These are phyloP conservation scores for Platycercus adscitus DNA, from an alignment of 2,113 vertebrate species.

Conservation along the genomic window DNA sequence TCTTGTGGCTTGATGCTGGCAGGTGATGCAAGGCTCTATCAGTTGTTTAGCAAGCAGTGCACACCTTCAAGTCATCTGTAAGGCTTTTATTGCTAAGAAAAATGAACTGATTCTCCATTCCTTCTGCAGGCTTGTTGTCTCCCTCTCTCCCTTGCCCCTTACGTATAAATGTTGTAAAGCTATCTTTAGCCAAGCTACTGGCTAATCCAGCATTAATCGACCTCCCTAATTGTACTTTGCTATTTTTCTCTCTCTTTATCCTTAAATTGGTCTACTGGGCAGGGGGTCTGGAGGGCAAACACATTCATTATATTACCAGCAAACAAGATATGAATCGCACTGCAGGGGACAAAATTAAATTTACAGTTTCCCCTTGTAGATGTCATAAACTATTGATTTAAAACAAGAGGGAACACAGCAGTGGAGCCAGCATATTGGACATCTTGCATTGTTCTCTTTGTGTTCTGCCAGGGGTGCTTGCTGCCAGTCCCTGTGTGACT, in stretches of 20 bases:
- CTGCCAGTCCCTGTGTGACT: background rate
- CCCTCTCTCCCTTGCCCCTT: background rate
- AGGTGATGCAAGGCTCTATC: background rate
- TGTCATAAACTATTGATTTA: slow-evolving; percentile 85
- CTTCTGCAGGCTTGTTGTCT: slow-evolving; percentile 2
- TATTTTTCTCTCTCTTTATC: slow-evolving; percentile 77
- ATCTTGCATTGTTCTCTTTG: background rate
- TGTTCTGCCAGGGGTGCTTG: background rate
- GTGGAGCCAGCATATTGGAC: slow-evolving; percentile 26
- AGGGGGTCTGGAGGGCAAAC: slow-evolving; percentile 77
- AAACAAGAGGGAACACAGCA: slow-evolving; percentile 67
- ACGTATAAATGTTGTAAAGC: slow-evolving; percentile 11
- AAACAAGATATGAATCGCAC: slow-evolving; percentile 78
- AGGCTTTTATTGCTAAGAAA: slow-evolving; percentile 18
- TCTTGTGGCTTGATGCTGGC: background rate
- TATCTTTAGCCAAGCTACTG: slow-evolving; percentile 62
- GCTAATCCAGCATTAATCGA: slow-evolving; percentile 75
- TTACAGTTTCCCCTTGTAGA: slow-evolving; percentile 80
- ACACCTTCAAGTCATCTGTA: background rate
- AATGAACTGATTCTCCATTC: slow-evolving; percentile 1
- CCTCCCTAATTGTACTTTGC: slow-evolving; percentile 71
- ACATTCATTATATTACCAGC: slow-evolving; percentile 78
- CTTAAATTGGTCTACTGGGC: slow-evolving; percentile 74
- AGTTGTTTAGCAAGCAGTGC: background rate
- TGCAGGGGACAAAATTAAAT: slow-evolving; percentile 82